A percentile compares a stretch with the other conserved stretches of the same genome.
Evolutionary conservation across 1,140 invertebrate species (phyloP).

Genomic region (Ceratosolen solmsi): DNA sequence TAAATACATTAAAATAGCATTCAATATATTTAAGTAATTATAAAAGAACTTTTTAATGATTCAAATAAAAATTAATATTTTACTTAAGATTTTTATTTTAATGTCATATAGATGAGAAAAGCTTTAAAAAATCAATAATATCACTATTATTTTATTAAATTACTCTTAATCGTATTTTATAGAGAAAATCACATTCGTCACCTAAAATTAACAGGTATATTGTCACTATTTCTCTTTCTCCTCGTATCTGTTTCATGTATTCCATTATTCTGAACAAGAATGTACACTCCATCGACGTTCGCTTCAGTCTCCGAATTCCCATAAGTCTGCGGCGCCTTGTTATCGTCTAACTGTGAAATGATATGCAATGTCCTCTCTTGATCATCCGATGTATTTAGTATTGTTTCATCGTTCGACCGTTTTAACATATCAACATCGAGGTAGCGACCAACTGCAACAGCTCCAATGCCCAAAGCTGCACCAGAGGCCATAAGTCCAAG

Average conservation of each 20-base stretch:
- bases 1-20: no score
- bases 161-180: no score
- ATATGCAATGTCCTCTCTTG: conserved; percentile 74
- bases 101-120: no score
- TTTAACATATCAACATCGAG: conserved; percentile 79
- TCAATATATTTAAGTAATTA: conserved; percentile 32
- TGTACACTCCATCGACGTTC: neutral
- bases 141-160: no score
- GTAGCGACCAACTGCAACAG: conserved; percentile 83
- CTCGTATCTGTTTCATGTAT: neutral
- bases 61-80: no score
- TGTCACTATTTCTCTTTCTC: conserved; percentile 13
- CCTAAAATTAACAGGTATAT: conserved; percentile 4
- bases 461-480: conserved; percentile 84
- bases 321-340: neutral
- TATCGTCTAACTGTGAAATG: neutral
- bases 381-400: conserved; percentile 59
- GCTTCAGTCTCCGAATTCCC: neutral
- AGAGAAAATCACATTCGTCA: neutral
- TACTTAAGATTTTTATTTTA: no score
- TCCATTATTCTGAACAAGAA: conserved; percentile 3
- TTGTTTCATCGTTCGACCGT: conserved; percentile 61
- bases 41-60: no score
- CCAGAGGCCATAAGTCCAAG: conserved; percentile 84
- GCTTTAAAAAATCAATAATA: no score